Conservation (phyloP, 2,113 vertebrate species). For the Campylomormyrus tamandua region DNA sequence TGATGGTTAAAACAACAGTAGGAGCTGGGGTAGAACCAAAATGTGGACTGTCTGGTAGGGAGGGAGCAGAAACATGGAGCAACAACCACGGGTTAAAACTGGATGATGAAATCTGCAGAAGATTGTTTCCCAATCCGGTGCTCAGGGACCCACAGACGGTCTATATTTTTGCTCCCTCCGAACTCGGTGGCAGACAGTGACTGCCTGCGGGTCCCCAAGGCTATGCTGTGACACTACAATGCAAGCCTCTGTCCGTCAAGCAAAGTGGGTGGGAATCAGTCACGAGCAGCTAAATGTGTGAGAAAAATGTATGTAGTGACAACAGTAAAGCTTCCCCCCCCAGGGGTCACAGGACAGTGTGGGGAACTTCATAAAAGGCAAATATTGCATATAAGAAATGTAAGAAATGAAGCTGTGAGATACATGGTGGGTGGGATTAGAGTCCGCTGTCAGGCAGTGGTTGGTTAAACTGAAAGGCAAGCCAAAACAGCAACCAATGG, state of each 20-base stretch:
- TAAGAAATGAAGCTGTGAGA: neutral
- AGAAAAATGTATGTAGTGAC: neutral
- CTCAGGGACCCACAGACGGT: neutral
- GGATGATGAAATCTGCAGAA: neutral
- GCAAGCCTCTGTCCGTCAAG: neutral
- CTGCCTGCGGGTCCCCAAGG: neutral
- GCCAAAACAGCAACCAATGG: neutral
- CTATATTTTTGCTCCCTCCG: neutral
- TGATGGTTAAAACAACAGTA: neutral
- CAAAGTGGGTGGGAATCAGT: neutral
- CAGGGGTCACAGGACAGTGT: neutral
- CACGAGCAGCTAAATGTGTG: neutral
- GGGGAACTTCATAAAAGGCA: neutral
- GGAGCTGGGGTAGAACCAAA: too few species aligned
- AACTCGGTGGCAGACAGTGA: neutral
- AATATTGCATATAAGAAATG: neutral
- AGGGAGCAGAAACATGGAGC: too few species aligned
- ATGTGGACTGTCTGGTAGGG: too few species aligned
- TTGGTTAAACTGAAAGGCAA: neutral
- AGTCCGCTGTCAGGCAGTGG: neutral
- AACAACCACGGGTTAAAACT: neutral
- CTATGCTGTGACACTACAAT: neutral
- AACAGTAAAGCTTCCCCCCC: neutral
- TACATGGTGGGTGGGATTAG: neutral
- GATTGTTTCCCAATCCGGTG: neutral